A percentile compares a stretch with the other conserved stretches of the same genome.
Conservation (phyloP, 2,113 vertebrate genomes). For the Hylia prasina region DNA sequence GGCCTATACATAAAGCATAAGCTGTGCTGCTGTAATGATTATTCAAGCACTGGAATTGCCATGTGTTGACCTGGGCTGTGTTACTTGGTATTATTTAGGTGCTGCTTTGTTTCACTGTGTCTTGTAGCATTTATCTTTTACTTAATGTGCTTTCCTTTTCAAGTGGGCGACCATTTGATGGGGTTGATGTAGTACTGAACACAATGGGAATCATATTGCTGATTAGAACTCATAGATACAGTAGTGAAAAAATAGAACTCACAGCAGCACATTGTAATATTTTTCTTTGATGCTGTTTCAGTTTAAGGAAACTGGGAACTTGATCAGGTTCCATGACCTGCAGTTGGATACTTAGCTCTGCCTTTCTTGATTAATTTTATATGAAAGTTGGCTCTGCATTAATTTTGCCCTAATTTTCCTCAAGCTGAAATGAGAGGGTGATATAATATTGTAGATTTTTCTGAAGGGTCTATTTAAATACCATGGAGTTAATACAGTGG, state of each 20-base stretch:
- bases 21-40: background rate
- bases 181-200: background rate
- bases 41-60: background rate
- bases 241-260: background rate
- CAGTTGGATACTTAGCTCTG: background rate
- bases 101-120: background rate
- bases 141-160: background rate
- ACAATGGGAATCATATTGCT: background rate
- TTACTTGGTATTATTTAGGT: background rate
- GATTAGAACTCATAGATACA: background rate
- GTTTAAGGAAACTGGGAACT: background rate
- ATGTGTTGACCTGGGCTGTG: background rate
- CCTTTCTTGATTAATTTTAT: background rate
- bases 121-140: background rate
- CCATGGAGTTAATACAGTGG: background rate
- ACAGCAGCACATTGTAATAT: background rate
- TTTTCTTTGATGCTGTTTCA: conserved; percentile 4
- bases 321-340: background rate
- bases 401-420: background rate
- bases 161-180: background rate
- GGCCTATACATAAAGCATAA: background rate
- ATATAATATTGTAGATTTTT: background rate
- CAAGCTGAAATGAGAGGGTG: background rate
- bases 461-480: background rate
- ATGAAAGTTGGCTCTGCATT: background rate